A percentile compares a stretch with the other conserved stretches of the same genome.
phyloP scores from a whole-genome alignment of 2,797 vertebrate genomes.

The Coranthus polyacanthus region DNA sequence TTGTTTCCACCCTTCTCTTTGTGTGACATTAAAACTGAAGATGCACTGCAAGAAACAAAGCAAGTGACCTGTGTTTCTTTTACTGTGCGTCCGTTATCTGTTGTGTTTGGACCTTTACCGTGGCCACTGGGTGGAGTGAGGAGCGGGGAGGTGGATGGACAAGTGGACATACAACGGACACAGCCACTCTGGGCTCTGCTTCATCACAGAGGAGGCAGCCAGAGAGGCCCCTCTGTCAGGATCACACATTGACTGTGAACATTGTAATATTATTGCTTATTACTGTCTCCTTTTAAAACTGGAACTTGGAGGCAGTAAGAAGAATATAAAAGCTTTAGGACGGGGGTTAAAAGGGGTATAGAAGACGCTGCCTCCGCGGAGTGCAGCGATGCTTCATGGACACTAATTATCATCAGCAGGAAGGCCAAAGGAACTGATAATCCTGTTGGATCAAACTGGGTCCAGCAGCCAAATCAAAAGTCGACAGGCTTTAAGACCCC shows the following conservation, averaged over 20 bases:
- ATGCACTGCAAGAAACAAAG: conserved; percentile 49
- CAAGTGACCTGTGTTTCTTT: conserved; percentile 44
- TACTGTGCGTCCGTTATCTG: conserved; percentile 43
- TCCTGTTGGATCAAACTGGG: conserved; percentile 53
- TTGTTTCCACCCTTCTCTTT: conserved; percentile 47
- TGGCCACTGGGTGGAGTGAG: conserved; percentile 46
- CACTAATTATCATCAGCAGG: conserved; percentile 55
- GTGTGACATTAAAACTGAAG: conserved; percentile 53
- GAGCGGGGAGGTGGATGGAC: conserved; percentile 43
- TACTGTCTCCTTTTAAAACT: conserved; percentile 64
- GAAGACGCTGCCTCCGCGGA: conserved; percentile 33
- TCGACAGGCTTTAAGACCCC: conserved; percentile 51
- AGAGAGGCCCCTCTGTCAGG: conserved; percentile 51
- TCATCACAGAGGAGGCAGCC: conserved; percentile 46
- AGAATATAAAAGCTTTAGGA: conserved; percentile 73
- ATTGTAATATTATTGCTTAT: conserved; percentile 54
- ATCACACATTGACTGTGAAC: conserved; percentile 70
- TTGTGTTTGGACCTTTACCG: conserved; percentile 56
- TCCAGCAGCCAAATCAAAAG: conserved; percentile 61
- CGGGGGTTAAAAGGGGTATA: conserved; percentile 43
- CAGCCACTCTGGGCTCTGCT: conserved; percentile 47
- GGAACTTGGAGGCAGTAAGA: conserved; percentile 60
- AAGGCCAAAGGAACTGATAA: conserved; percentile 65
- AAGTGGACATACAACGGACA: conserved; percentile 53
- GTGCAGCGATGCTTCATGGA: conserved; percentile 53